These are phyloP conservation scores for Sceloporus undulatus DNA, from an alignment of 2,113 vertebrate genomes.

Conservation along the genomic window DNA sequence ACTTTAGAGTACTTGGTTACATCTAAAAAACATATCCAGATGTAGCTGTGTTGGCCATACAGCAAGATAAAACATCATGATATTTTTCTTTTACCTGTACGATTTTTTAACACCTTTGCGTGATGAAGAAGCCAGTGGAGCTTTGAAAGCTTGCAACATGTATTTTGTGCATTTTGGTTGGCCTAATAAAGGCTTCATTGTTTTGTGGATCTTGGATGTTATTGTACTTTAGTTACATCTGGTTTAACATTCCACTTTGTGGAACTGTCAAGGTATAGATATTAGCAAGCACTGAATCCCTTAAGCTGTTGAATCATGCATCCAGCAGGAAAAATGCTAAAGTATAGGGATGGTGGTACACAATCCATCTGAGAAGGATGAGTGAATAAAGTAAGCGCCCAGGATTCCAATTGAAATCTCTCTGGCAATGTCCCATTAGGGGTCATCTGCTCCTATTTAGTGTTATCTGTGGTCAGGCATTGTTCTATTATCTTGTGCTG, in stretches of 20 bases:
- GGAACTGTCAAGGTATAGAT: not conserved
- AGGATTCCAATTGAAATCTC: conserved; percentile 1
- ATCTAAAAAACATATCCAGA: not conserved
- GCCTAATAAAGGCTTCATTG: too few relatives aligned
- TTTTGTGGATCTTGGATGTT: too few relatives aligned
- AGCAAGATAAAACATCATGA: too few relatives aligned
- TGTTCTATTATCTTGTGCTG: conserved; percentile 41
- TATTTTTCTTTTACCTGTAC: too few relatives aligned
- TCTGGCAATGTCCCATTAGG: conserved; percentile 13
- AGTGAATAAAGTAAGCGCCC: not conserved
- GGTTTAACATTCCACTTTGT: not conserved
- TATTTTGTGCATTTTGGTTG: too few relatives aligned
- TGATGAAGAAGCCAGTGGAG: too few relatives aligned
- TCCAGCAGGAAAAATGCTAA: not conserved
- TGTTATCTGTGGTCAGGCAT: conserved; percentile 43
- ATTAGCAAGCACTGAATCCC: not conserved
- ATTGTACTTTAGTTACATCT: not conserved
- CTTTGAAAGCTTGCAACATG: too few relatives aligned
- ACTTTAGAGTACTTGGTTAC: not conserved
- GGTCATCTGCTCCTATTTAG: conserved; percentile 20
- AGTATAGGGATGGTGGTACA: not conserved
- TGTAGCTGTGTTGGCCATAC: too few relatives aligned
- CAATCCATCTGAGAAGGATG: not conserved
- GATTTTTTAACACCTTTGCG: too few relatives aligned
- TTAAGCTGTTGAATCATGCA: not conserved